These are phyloP conservation scores for Tretioscincus oriximinensis DNA, from an alignment of 2,113 vertebrate species.

Conservation along the genomic window DNA sequence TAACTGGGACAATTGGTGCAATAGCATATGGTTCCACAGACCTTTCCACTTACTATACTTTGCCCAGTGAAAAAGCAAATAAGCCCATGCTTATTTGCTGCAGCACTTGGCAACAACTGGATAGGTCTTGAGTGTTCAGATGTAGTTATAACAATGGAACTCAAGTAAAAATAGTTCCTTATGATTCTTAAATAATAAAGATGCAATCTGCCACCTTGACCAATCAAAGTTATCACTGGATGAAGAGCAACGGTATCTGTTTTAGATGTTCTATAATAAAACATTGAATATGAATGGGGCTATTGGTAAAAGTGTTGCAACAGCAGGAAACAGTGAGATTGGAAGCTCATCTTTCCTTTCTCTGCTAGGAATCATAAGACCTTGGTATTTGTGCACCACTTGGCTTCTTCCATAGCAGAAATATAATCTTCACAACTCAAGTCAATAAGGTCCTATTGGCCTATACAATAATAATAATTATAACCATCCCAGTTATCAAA, in stretches of 20 bases:
- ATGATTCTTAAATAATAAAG: background rate
- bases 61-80: background rate
- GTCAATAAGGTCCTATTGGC: background rate
- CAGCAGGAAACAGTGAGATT: too few species aligned
- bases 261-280: background rate
- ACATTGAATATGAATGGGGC: background rate
- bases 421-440: background rate
- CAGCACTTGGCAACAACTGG: background rate
- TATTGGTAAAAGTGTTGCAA: too few species aligned
- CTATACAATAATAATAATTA: background rate
- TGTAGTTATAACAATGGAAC: background rate
- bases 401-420: too few species aligned
- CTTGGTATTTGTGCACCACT: too few species aligned
- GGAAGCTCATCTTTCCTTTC: too few species aligned
- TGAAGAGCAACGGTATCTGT: background rate
- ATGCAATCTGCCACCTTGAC: background rate
- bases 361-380: too few species aligned
- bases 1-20: slow-evolving; percentile 1
- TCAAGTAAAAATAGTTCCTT: background rate
- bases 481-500: background rate
- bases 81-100: background rate
- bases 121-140: background rate
- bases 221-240: background rate
- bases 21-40: background rate
- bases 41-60: background rate